Evolutionary conservation across 2,888 invertebrate species (phyloP).

Genomic region (Plebejus argus): DNA sequence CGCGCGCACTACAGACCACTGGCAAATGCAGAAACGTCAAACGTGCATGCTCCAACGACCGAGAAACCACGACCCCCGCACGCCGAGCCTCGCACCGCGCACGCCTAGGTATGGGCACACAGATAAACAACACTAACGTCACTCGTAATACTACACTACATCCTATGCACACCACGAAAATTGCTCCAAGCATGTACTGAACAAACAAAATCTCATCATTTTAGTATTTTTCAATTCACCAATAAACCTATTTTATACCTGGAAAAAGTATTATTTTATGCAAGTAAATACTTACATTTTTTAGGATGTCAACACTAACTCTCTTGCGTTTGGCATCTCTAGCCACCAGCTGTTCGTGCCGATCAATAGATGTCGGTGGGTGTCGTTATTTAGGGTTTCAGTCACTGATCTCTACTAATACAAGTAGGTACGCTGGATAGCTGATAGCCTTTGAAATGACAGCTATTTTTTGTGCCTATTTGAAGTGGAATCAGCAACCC

Average conservation of each 20-base stretch:
- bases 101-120: conserved; percentile 45
- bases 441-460: too few relatives aligned
- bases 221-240: background rate
- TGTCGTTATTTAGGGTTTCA: conserved; percentile 75
- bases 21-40: conserved; percentile 54
- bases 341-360: conserved; percentile 64
- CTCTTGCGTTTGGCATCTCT: conserved; percentile 55
- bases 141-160: conserved; percentile 23
- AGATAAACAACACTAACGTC: conserved; percentile 35
- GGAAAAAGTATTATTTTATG: background rate
- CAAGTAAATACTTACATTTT: background rate
- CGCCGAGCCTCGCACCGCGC: conserved; percentile 47
- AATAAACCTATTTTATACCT: background rate
- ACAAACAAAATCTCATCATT: background rate
- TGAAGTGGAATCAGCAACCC: too few relatives aligned
- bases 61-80: conserved; percentile 49
- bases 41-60: conserved; percentile 57
- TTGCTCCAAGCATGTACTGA: background rate
- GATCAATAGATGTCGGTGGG: conserved; percentile 80
- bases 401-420: too few relatives aligned
- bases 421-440: too few relatives aligned
- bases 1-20: conserved; percentile 61
- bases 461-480: too few relatives aligned
- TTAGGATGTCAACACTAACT: background rate
- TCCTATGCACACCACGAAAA: conserved; percentile 4